Conservation (phyloP, 2,113 vertebrate genomes). For the Sander lucioperca region DNA sequence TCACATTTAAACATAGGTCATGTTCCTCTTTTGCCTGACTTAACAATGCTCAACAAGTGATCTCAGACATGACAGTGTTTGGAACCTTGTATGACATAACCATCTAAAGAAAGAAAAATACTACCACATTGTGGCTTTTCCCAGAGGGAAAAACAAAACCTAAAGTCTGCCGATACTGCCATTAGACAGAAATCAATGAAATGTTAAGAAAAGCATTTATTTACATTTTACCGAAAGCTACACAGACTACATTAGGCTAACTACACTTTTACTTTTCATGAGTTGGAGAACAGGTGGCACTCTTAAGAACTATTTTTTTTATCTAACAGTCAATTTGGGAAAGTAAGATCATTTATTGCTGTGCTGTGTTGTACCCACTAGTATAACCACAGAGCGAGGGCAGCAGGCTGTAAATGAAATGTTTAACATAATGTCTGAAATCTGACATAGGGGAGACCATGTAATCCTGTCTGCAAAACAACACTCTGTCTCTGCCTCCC, state of each 20-base stretch:
- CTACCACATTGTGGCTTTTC: constrained; percentile 19
- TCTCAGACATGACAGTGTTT: constrained; percentile 30
- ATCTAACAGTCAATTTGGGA: constrained; percentile 46
- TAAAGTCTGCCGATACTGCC: not conserved
- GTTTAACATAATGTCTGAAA: constrained; percentile 68
- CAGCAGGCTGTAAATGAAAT: constrained; percentile 45
- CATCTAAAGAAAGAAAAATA: constrained; percentile 8
- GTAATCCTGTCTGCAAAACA: constrained; percentile 78
- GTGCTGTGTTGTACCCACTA: not conserved
- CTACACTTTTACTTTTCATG: not conserved
- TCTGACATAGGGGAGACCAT: constrained; percentile 70
- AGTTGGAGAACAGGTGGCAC: constrained; percentile 38
- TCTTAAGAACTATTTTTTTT: constrained; percentile 28
- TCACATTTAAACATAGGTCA: constrained; percentile 39
- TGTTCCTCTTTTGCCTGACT: constrained; percentile 27
- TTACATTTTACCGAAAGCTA: not conserved
- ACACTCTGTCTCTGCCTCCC: constrained; percentile 45
- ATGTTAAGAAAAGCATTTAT: constrained; percentile 1
- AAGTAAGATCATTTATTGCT: constrained; percentile 44
- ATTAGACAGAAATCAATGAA: not conserved
- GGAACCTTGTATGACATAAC: constrained; percentile 51
- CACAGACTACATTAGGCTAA: not conserved
- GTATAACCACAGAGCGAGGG: constrained; percentile 29
- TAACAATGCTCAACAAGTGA: constrained; percentile 53
- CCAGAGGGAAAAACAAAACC: constrained; percentile 11